Percentiles rank a stretch among this genome's conserved stretches.
Conservation (phyloP, 1,140 invertebrate species). For the Drosophila burlai region DNA sequence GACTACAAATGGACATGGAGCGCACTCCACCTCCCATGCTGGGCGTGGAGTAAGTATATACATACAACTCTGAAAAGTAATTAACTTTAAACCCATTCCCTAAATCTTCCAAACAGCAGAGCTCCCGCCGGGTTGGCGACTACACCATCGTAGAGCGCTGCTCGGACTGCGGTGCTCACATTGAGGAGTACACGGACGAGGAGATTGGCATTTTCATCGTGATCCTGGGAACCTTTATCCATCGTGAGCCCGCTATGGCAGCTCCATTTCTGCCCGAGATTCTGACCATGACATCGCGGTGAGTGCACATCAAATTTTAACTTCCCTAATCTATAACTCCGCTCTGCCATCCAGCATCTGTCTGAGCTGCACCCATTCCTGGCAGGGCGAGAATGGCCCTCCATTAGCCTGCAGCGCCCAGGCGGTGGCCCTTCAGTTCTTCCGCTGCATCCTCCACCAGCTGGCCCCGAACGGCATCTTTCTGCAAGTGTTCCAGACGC, state of each 20-base stretch:
- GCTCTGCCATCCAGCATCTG: slow-evolving; percentile 87
- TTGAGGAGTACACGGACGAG: slow-evolving; percentile 98
- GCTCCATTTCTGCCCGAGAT: slow-evolving; percentile 97
- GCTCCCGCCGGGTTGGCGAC: slow-evolving; percentile 89
- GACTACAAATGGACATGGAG: slow-evolving; percentile 59
- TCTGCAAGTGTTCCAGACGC: slow-evolving; percentile 97
- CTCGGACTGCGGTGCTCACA: slow-evolving; percentile 92
- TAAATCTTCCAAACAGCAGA: slow-evolving; percentile 84
- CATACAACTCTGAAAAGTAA: not conserved
- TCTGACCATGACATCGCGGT: slow-evolving; percentile 94
- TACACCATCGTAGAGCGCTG: slow-evolving; percentile 90
- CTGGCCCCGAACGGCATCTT: slow-evolving; percentile 98
- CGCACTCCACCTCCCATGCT: slow-evolving; percentile 40
- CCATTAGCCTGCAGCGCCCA: slow-evolving; percentile 95
- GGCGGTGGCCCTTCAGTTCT: slow-evolving; percentile 98
- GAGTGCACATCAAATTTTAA: slow-evolving; percentile 41
- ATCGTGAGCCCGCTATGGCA: slow-evolving; percentile 96
- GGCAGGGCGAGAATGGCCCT: slow-evolving; percentile 95
- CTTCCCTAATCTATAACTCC: not conserved
- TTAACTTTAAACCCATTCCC: not conserved
- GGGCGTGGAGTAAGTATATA: slow-evolving; percentile 63
- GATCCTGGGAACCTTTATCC: slow-evolving; percentile 97
- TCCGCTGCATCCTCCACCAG: slow-evolving; percentile 98
- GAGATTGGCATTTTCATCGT: slow-evolving; percentile 98
- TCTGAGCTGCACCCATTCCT: slow-evolving; percentile 92